Evolutionary conservation across 2,797 vertebrate genomes (phyloP).

Genomic region (Otolemur crassicaudatus): DNA sequence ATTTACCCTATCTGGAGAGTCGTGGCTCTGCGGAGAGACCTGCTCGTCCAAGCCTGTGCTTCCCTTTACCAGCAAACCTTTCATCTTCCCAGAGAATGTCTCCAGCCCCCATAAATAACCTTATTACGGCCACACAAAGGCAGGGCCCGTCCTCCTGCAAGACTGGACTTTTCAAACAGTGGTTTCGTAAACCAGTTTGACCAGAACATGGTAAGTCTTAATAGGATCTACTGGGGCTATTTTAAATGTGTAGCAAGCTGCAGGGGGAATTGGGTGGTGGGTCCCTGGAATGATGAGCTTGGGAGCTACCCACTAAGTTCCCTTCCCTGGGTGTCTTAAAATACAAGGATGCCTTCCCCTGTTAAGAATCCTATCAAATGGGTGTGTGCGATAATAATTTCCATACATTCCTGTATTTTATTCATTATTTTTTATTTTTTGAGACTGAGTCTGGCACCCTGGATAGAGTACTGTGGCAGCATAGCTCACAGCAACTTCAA

Average conservation of each 20-base stretch:
- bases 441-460: too few relatives aligned
- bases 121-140: slow-evolving; percentile 91
- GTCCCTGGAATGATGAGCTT: neutral
- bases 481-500: too few relatives aligned
- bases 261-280: neutral
- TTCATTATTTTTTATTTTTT: too few relatives aligned
- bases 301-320: accelerated
- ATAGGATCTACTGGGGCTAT: neutral
- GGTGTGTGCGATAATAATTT: neutral
- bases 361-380: too few relatives aligned
- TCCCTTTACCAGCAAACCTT: slow-evolving; percentile 91
- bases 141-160: slow-evolving; percentile 87
- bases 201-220: slow-evolving; percentile 72
- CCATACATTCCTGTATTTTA: too few relatives aligned
- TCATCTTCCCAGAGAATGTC: slow-evolving; percentile 90
- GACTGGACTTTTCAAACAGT: slow-evolving; percentile 85
- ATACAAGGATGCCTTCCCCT: neutral
- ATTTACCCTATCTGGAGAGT: slow-evolving; percentile 90
- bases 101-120: slow-evolving; percentile 92
- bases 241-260: neutral
- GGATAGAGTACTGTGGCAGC: too few relatives aligned
- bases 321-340: neutral
- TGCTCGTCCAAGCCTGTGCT: slow-evolving; percentile 88
- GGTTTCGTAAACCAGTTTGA: slow-evolving; percentile 80
- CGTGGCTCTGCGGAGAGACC: slow-evolving; percentile 87